A percentile compares a stretch with the other conserved stretches of the same genome.
These are phyloP conservation scores for Amphilophus citrinellus DNA, from an alignment of 2,113 vertebrate species.

Conservation along the genomic window DNA sequence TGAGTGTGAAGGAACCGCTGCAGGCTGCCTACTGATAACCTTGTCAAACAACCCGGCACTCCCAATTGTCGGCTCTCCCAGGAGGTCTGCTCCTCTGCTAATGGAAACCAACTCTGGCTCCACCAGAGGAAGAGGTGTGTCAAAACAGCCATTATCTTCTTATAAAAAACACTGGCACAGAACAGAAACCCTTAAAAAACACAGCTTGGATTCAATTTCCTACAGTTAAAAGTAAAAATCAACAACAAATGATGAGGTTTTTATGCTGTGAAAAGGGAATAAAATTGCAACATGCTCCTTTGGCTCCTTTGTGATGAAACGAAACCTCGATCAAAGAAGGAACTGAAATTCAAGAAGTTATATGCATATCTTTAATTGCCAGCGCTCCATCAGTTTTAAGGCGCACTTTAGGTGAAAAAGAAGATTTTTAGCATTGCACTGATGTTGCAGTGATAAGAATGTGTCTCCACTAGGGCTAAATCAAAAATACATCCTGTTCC, in stretches of 20 bases:
- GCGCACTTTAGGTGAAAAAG: neutral
- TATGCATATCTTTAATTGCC: conserved; percentile 26
- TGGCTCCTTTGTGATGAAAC: conserved; percentile 38
- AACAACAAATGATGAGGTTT: neutral
- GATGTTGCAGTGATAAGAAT: neutral
- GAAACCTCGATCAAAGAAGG: conserved; percentile 40
- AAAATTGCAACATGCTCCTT: conserved; percentile 5
- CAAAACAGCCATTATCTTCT: conserved; percentile 56
- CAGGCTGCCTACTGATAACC: conserved; percentile 68
- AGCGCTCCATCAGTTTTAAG: conserved; percentile 5
- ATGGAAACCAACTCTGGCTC: conserved; percentile 57
- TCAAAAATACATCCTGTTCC: neutral
- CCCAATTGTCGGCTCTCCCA: conserved; percentile 51
- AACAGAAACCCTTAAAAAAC: neutral
- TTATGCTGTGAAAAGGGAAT: conserved; percentile 13
- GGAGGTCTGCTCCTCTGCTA: conserved; percentile 62
- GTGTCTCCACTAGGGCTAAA: neutral
- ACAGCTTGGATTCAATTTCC: conserved; percentile 8
- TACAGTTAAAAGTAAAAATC: neutral
- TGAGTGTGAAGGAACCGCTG: conserved; percentile 36
- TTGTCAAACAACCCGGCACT: conserved; percentile 59
- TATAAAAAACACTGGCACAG: neutral
- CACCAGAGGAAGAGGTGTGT: conserved; percentile 36
- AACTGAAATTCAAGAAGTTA: conserved; percentile 16
- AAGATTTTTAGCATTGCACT: neutral